Evolutionary conservation across 2,113 vertebrate species (phyloP).

Genomic region (Oriolus oriolus): DNA sequence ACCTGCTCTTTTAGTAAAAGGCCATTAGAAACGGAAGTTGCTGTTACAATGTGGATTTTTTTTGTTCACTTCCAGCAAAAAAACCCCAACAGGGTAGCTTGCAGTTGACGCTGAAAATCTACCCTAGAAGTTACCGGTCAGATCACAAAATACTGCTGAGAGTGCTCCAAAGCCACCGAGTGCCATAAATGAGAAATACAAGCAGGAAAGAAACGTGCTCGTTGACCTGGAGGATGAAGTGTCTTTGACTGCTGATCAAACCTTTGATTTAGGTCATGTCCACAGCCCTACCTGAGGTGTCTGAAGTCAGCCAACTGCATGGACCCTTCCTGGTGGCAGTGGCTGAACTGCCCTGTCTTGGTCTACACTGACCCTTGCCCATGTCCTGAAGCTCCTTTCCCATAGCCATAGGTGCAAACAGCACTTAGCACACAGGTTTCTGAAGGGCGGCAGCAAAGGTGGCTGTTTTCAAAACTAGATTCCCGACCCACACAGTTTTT

Average conservation of each 20-base stretch:
- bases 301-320: accelerated
- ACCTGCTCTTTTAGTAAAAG: not conserved
- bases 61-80: not conserved
- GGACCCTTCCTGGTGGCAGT: accelerated
- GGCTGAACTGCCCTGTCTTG: not conserved
- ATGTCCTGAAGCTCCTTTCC: not conserved
- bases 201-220: not conserved
- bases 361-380: not conserved
- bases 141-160: not conserved
- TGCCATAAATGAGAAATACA: not conserved
- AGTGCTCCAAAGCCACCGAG: not conserved
- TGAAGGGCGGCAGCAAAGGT: too few species aligned
- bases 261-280: not conserved
- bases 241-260: not conserved
- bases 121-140: not conserved
- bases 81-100: not conserved
- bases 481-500: not conserved
- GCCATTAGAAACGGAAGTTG: not conserved
- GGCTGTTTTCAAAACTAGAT: not conserved
- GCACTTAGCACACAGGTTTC: not conserved
- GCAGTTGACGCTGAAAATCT: not conserved
- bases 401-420: not conserved
- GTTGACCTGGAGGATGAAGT: not conserved
- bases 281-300: not conserved
- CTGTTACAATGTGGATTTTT: not conserved